Conservation (phyloP, 1,140 invertebrate genomes). For the Wasmannia auropunctata region DNA sequence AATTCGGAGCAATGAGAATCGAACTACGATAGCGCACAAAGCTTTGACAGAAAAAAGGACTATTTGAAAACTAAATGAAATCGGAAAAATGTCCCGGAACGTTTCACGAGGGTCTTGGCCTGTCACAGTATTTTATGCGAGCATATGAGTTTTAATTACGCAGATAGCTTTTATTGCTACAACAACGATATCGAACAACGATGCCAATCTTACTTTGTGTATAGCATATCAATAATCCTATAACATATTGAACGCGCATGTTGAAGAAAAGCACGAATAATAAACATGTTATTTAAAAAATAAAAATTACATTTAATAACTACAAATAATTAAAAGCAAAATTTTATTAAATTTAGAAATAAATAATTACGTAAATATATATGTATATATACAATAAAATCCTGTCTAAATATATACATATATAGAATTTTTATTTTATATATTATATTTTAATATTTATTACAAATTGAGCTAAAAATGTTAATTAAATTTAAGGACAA, state of each 20-base stretch:
- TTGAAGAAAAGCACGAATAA: neutral
- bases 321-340: neutral
- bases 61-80: slow-evolving; percentile 38
- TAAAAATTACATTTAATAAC: neutral
- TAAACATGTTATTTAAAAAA: neutral
- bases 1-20: neutral
- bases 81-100: slow-evolving; percentile 8
- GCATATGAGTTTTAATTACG: slow-evolving; percentile 14
- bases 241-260: too few species aligned
- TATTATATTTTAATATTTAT: neutral
- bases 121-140: neutral
- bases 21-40: neutral
- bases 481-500: neutral
- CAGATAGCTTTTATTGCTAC: neutral
- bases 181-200: too few species aligned
- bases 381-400: too few species aligned
- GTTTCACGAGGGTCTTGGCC: neutral
- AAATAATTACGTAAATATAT: neutral
- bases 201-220: neutral
- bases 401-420: neutral
- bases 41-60: neutral
- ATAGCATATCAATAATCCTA: neutral
- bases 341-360: too few species aligned
- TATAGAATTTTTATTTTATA: neutral
- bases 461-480: neutral